Conservation (phyloP, 2,113 vertebrate genomes). For the Marmota monax region DNA sequence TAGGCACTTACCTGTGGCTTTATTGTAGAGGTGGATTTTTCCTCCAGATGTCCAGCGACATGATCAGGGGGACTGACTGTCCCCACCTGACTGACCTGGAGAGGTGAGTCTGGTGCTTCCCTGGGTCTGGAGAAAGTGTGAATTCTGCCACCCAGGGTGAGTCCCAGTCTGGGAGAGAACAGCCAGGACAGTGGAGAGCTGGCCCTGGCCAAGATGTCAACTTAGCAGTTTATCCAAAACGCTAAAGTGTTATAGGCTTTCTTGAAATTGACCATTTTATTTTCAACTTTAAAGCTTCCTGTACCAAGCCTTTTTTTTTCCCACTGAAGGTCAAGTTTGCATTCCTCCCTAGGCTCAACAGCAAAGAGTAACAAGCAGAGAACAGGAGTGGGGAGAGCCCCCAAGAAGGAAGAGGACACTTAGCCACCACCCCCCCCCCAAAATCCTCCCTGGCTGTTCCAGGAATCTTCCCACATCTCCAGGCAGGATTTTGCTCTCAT, state of each 20-base stretch:
- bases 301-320: neutral
- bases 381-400: neutral
- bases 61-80: neutral
- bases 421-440: too few relatives aligned
- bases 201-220: neutral
- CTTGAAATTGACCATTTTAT: neutral
- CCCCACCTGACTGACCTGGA: neutral
- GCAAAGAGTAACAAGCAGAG: neutral
- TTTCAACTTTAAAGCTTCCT: neutral
- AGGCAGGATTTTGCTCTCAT: too few relatives aligned
- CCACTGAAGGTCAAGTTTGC: neutral
- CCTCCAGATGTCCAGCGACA: neutral
- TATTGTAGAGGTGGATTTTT: neutral
- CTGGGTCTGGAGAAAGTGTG: neutral
- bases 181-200: neutral
- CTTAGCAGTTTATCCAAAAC: neutral
- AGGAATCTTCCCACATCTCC: neutral
- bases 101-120: neutral
- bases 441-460: neutral
- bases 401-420: fast-evolving
- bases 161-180: neutral
- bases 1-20: neutral
- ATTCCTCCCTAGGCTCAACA: neutral
- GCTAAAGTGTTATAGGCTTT: neutral
- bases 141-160: too few relatives aligned